phyloP scores from a whole-genome alignment of 1,140 invertebrate genomes.

The Drosophila virilis region DNA sequence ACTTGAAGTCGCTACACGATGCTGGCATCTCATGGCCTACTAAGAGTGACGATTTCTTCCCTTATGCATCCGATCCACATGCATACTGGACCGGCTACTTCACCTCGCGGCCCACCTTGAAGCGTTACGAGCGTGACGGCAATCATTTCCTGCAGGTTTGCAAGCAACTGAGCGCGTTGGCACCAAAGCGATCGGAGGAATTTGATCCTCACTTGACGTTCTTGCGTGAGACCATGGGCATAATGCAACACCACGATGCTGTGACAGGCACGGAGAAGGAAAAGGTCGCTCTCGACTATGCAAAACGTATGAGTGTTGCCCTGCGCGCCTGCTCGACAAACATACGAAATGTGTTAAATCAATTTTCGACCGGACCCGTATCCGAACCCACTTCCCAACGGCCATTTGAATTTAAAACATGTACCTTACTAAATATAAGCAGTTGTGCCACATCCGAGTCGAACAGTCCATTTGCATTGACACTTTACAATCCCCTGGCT shows the following conservation, averaged over 20 bases:
- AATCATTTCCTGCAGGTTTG: conserved; percentile 92
- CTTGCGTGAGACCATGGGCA: conserved; percentile 88
- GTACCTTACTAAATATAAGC: conserved; percentile 88
- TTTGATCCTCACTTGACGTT: conserved; percentile 72
- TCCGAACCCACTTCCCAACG: not conserved
- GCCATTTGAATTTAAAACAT: conserved; percentile 85
- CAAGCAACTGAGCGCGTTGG: conserved; percentile 85
- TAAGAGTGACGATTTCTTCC: conserved; percentile 95
- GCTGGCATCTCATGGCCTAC: conserved; percentile 87
- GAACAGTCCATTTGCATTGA: conserved; percentile 87
- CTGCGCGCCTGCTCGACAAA: conserved; percentile 67
- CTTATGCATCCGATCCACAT: conserved; percentile 93
- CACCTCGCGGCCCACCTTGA: conserved; percentile 93
- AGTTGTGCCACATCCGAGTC: conserved; percentile 87
- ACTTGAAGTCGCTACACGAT: conserved; percentile 92
- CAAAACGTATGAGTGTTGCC: conserved; percentile 86
- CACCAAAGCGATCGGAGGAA: conserved; percentile 51
- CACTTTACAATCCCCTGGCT: conserved; percentile 93
- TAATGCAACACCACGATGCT: conserved; percentile 97
- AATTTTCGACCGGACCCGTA: conserved; percentile 40
- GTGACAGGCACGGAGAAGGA: conserved; percentile 96
- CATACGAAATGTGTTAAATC: conserved; percentile 62
- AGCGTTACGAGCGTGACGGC: conserved; percentile 90
- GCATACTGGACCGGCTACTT: conserved; percentile 98
- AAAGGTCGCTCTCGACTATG: conserved; percentile 95